Evolutionary conservation across 2,888 invertebrate species (phyloP), one percentile per base, ranked within the genome.

Genomic region (Gastracanthus pulcherrimus): DNA sequence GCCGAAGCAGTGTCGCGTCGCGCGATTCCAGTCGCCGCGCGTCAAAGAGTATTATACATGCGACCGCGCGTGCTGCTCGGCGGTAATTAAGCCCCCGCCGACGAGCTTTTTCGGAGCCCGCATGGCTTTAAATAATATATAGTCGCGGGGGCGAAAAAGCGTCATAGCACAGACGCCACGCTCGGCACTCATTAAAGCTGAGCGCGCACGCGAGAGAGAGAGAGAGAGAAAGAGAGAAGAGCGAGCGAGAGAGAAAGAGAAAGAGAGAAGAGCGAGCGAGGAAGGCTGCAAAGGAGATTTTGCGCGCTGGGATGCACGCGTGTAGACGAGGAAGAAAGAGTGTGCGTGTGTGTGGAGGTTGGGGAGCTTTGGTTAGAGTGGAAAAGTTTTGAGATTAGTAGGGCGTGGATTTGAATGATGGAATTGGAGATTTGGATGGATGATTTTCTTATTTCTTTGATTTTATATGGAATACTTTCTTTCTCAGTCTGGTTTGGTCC

Each of bases 91-190:
- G 75, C 69, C 16, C 19, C 64, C 45, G 11, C 84, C 76, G 86
- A 86, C 86, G 88, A 86, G 87, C 86, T 87, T 85, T 81, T 82
- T 84, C 84, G 83, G 85, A 84, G 86, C 86, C 84, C 84, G 87
- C 85, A 86, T 83, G 86, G 86, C 86, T 86, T 88, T 90, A 90
- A 90, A 90, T 90, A 90, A 80, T 80, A 80, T 70, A 80, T 62
- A 70, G 67, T 55, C 64, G 34, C n/a, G 55, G 31, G 23, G 19
- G 11, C 36, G 34, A 34, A 51, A 64, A 75, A 51, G 41, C 48
- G 36, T 3, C 34, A 16, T 3, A 34, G 71, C 5, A 34, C 13
- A 19, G 11, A 4, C 13, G 48, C 64, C 16, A 19, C 26, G 45
- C 45, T 9, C 23, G 70, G 70, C 36, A 26, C 75, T 75, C 75